Conservation (phyloP, 2,113 vertebrate genomes). For the Physeter macrocephalus region DNA sequence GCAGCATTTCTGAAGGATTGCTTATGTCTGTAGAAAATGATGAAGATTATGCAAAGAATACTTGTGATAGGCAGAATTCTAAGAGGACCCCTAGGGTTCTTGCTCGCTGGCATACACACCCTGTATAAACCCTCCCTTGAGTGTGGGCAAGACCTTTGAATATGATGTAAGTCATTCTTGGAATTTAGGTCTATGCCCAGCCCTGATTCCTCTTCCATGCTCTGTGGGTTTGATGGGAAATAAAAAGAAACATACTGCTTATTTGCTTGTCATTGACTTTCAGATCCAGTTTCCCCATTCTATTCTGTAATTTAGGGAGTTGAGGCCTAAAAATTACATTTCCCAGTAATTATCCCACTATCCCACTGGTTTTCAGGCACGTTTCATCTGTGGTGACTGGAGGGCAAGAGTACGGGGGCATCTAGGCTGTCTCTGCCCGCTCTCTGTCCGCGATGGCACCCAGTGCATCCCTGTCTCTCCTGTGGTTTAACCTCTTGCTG, state of each 20-base stretch:
- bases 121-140: too few species aligned
- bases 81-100: too few species aligned
- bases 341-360: too few species aligned
- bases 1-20: neutral
- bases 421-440: neutral
- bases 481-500: neutral
- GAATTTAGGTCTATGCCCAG: neutral
- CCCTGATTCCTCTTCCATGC: neutral
- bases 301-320: neutral
- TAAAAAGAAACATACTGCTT: neutral
- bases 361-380: neutral
- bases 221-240: neutral
- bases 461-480: fast-evolving
- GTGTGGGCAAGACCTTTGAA: neutral
- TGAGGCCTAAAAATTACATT: neutral
- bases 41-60: too few species aligned
- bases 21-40: fast-evolving
- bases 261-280: neutral
- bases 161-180: neutral
- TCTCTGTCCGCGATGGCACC: fast-evolving
- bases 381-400: neutral
- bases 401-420: fast-evolving
- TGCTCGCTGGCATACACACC: too few species aligned
- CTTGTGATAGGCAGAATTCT: too few species aligned
- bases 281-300: too few species aligned